These are phyloP conservation scores for Camponotus vicinus DNA, from an alignment of 1,140 invertebrate genomes.

Conservation along the genomic window DNA sequence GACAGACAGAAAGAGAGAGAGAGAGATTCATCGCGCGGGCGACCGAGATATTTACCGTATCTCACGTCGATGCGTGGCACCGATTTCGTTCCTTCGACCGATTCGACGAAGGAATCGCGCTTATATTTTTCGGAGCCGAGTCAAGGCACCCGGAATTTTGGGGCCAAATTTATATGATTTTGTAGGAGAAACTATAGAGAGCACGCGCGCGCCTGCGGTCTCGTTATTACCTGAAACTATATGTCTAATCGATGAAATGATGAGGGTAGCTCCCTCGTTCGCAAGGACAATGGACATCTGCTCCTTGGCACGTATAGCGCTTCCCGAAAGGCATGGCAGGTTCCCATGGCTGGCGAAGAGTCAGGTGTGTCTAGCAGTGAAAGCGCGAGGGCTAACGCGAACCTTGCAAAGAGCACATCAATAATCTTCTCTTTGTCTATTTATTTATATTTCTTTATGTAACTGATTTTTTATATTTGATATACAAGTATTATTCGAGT, in stretches of 20 bases:
- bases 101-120: constrained; percentile 1
- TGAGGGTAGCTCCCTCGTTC: constrained; percentile 43
- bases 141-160: constrained; percentile 9
- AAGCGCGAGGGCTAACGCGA: constrained; percentile 31
- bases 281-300: constrained; percentile 60
- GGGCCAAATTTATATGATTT: background rate
- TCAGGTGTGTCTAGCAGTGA: constrained; percentile 52
- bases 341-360: constrained; percentile 36
- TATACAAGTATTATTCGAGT: background rate
- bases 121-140: background rate
- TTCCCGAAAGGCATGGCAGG: constrained; percentile 49
- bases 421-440: constrained; percentile 5
- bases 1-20: constrained; percentile 17
- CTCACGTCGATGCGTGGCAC: constrained; percentile 38
- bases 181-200: background rate
- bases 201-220: background rate
- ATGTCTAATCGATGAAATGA: constrained; percentile 39
- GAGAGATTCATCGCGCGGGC: background rate
- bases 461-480: background rate
- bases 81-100: constrained; percentile 12
- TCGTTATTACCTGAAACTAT: constrained; percentile 20
- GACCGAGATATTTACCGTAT: constrained; percentile 58
- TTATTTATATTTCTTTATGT: background rate
- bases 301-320: background rate
- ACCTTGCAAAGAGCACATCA: constrained; percentile 15